Evolutionary conservation across 1,140 invertebrate species (phyloP).

Genomic region (Meloidogyne hapla): DNA sequence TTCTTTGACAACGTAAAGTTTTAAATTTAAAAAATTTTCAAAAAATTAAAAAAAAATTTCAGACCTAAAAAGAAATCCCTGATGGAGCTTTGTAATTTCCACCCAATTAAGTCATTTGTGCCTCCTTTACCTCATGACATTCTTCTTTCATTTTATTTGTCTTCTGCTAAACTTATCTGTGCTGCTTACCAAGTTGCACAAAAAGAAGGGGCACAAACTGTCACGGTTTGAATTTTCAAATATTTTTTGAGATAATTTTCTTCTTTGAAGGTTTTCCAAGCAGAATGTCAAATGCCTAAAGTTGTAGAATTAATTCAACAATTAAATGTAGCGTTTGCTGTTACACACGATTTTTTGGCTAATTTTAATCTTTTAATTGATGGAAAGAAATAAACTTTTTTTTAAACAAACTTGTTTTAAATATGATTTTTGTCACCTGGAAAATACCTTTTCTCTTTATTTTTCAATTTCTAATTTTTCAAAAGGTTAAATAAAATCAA

Average conservation of each 20-base stretch:
- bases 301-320: slow-evolving; percentile 32
- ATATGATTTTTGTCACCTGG: too few relatives aligned
- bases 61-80: slow-evolving; percentile 39
- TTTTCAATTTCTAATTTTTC: too few relatives aligned
- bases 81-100: slow-evolving; percentile 63
- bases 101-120: slow-evolving; percentile 64
- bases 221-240: slow-evolving; percentile 8
- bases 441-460: too few relatives aligned
- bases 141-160: slow-evolving; percentile 50
- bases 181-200: slow-evolving; percentile 33
- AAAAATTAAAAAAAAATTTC: too few relatives aligned
- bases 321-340: slow-evolving; percentile 26
- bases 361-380: slow-evolving; percentile 29
- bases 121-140: slow-evolving; percentile 64
- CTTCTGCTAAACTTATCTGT: slow-evolving; percentile 50
- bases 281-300: slow-evolving; percentile 33
- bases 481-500: too few relatives aligned
- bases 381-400: slow-evolving; percentile 1
- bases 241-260: slow-evolving; percentile 9
- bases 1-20: slow-evolving; percentile 21
- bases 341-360: slow-evolving; percentile 30
- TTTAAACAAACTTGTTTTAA: too few relatives aligned
- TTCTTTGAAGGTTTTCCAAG: slow-evolving; percentile 34
- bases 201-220: slow-evolving; percentile 9
- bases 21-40: neutral